A percentile compares a stretch with the other conserved stretches of the same genome.
These are phyloP conservation scores for Typhlichthys eigenmanni DNA, from an alignment of 2,797 vertebrate genomes.

Conservation along the genomic window DNA sequence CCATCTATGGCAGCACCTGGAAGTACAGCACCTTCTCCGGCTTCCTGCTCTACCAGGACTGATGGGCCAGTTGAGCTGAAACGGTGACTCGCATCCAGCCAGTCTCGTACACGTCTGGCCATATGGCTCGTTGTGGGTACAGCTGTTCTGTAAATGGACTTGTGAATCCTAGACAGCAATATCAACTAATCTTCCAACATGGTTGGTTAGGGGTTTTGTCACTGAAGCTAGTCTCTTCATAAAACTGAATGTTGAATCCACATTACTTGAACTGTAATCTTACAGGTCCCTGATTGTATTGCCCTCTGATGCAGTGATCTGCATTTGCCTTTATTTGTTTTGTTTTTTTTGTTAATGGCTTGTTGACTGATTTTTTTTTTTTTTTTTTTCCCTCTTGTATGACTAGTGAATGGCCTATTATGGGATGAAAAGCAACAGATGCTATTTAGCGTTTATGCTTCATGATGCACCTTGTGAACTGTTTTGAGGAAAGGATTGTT, in stretches of 20 bases:
- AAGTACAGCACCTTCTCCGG: constrained; percentile 99
- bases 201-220: too few relatives aligned
- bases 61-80: constrained; percentile 64
- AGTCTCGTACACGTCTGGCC: constrained; percentile 7
- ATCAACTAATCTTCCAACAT: too few relatives aligned
- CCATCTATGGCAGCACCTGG: constrained; percentile 98
- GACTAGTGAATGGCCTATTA: constrained; percentile 27
- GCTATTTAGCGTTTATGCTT: constrained; percentile 77
- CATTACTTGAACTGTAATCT: background rate
- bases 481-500: constrained; percentile 40
- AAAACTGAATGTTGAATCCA: background rate
- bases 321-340: constrained; percentile 20
- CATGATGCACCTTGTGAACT: constrained; percentile 39
- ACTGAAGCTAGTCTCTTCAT: too few relatives aligned
- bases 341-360: constrained; percentile 49
- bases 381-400: constrained; percentile 1
- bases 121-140: background rate
- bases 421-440: constrained; percentile 66
- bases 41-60: constrained; percentile 96
- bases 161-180: too few relatives aligned
- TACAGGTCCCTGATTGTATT: constrained; percentile 10
- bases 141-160: constrained; percentile 4
- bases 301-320: constrained; percentile 53
- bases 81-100: constrained; percentile 11
- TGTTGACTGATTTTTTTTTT: constrained; percentile 17